Conservation (phyloP, 2,797 vertebrate genomes). For the Phoeniculus purpureus region DNA sequence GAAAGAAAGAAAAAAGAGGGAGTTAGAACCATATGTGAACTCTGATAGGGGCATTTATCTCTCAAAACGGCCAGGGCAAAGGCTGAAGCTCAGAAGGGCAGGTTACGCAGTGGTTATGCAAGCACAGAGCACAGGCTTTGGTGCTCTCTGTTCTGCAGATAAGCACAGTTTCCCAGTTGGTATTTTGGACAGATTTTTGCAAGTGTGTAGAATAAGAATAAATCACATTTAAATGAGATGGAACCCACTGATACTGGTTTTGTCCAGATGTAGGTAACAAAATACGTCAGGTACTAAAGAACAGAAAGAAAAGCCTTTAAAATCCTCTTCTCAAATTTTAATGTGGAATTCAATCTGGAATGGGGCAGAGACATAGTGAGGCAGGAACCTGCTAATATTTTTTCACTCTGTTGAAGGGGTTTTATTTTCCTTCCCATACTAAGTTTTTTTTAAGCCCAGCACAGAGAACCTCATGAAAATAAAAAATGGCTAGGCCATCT, state of each 20-base stretch:
- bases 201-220: not conserved
- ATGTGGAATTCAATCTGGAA: not conserved
- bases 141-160: not conserved
- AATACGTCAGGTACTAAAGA: not conserved
- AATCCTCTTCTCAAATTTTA: not conserved
- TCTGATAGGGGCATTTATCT: not conserved
- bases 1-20: not conserved
- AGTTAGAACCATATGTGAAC: not conserved
- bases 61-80: constrained; percentile 1
- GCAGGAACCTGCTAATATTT: not conserved
- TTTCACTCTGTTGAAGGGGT: not conserved
- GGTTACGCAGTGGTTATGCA: not conserved
- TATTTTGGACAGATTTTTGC: not conserved
- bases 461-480: constrained; percentile 9
- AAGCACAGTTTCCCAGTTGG: not conserved
- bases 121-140: not conserved
- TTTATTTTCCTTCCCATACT: not conserved
- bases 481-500: not conserved
- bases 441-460: not conserved
- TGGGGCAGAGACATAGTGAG: not conserved
- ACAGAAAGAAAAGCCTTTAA: not conserved
- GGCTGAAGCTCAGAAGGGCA: constrained; percentile 5
- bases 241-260: not conserved
- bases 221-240: not conserved
- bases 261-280: not conserved